Percentiles rank a stretch among this genome's conserved stretches.
Conservation (phyloP, 2,113 vertebrate species). For the Prolemur simus region DNA sequence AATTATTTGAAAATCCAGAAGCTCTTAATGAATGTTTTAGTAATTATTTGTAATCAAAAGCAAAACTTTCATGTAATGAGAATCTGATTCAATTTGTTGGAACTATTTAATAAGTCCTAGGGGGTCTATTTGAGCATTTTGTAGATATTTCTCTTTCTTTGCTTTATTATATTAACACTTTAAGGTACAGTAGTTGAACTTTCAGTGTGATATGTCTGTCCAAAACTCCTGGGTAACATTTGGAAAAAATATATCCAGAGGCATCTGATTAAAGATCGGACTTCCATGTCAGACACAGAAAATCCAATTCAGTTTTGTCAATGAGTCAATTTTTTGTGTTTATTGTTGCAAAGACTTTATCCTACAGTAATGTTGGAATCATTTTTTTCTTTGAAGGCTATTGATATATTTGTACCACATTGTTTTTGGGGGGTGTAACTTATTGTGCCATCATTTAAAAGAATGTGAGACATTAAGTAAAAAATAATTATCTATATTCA, state of each 20-base stretch:
- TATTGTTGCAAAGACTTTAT: slow-evolving; percentile 29
- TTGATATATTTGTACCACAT: not conserved
- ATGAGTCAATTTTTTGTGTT: slow-evolving; percentile 48
- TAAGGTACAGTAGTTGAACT: slow-evolving; percentile 41
- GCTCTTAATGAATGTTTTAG: not conserved
- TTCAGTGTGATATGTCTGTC: slow-evolving; percentile 24
- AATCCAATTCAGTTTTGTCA: slow-evolving; percentile 59
- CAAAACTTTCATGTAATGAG: not conserved
- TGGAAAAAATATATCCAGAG: slow-evolving; percentile 48
- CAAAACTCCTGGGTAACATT: not conserved
- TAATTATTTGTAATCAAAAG: slow-evolving; percentile 40
- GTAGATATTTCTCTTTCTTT: slow-evolving; percentile 36
- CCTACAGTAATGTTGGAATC: not conserved
- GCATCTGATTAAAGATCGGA: slow-evolving; percentile 21
- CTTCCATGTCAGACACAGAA: slow-evolving; percentile 56
- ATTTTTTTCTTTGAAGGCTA: not conserved
- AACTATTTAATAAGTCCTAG: not conserved
- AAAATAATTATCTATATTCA: not conserved
- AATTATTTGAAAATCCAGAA: not conserved
- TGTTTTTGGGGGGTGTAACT: not conserved
- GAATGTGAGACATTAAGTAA: not conserved
- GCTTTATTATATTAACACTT: slow-evolving; percentile 35
- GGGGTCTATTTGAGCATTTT: slow-evolving; percentile 30
- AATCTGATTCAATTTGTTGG: slow-evolving; percentile 30
- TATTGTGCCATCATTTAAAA: not conserved